Evolutionary conservation across 1,140 invertebrate species (phyloP), one percentile per base, ranked within the genome.

Genomic region (Arion vulgaris): DNA sequence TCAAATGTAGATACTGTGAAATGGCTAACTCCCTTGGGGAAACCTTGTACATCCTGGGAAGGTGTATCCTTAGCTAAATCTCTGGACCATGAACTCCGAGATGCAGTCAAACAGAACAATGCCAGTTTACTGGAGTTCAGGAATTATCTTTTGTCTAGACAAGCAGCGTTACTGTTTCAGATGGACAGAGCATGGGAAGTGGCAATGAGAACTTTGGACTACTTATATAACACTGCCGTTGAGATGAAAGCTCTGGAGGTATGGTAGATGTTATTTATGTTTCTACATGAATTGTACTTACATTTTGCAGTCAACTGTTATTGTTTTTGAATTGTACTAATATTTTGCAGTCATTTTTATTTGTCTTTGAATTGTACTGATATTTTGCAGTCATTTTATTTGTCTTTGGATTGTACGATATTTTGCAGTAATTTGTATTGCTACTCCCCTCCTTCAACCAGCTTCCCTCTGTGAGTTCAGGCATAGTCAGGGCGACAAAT

Each of bases 121-220:
- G 94, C 95, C 36, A 96, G 85, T 4, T 92, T 99, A 66, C 92
- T 99, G 86, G 97, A 99, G 91, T 96, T 99, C 87, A 94, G 98
- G 82, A 98, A 97, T 92, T 99, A 99, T 93, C 94, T 99, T 82
- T 99, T 98, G 92, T 95, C 97, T 86, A 94, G 97, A 87, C 98
- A 99, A 93, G 96, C 96, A 92, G 95, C 96, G 85, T 95, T 98
- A 94, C 94, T 98, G 86, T 92, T 97, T 84, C 93, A 95, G 85
- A 94, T 95, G 74, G 95, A 94, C 85, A 95, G 96, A 92, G 95
- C 96, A 82, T 96, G 95, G 94, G 96, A 97, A 94, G 95, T 98
- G 85, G 96, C 96, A 11, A 95, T 96, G 87, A 94, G 97, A 80
- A 96, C 96, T 86, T 93, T 98, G 85, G 95, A 95, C 36, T 98